phyloP scores from a whole-genome alignment of 1,140 invertebrate genomes.

The Meloidogyne floridensis region DNA sequence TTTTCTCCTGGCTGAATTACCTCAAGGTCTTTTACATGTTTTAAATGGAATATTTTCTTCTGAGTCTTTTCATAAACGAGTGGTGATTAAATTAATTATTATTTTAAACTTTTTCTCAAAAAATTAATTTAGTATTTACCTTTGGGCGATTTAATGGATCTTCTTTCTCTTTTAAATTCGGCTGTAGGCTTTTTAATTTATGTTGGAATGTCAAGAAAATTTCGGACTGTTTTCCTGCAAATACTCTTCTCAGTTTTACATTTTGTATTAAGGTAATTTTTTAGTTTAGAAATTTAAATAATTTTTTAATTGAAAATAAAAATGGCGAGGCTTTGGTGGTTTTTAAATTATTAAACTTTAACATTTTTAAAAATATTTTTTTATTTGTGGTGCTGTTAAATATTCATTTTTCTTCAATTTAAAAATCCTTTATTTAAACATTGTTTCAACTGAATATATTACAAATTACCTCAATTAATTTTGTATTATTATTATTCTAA shows the following conservation, averaged over 20 bases:
- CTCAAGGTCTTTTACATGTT: constrained; percentile 71
- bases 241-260: constrained; percentile 56
- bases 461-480: no score
- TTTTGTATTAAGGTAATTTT: constrained; percentile 33
- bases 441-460: no score
- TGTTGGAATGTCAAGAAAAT: constrained; percentile 89
- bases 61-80: constrained; percentile 62
- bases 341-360: no score
- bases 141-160: constrained; percentile 86
- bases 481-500: no score
- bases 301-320: not conserved
- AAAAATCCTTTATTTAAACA: no score
- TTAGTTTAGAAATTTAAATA: not conserved
- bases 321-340: not conserved
- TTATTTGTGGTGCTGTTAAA: not conserved
- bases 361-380: not conserved
- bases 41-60: constrained; percentile 65
- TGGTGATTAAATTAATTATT: constrained; percentile 30
- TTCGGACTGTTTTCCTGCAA: constrained; percentile 76
- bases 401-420: not conserved
- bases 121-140: constrained; percentile 63
- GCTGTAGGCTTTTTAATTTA: constrained; percentile 91
- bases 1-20: constrained; percentile 84
- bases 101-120: not conserved
- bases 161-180: constrained; percentile 85